A percentile compares a stretch with the other conserved stretches of the same genome.
Conservation (phyloP, 2,888 invertebrate species). For the Drosophila ezoana region DNA sequence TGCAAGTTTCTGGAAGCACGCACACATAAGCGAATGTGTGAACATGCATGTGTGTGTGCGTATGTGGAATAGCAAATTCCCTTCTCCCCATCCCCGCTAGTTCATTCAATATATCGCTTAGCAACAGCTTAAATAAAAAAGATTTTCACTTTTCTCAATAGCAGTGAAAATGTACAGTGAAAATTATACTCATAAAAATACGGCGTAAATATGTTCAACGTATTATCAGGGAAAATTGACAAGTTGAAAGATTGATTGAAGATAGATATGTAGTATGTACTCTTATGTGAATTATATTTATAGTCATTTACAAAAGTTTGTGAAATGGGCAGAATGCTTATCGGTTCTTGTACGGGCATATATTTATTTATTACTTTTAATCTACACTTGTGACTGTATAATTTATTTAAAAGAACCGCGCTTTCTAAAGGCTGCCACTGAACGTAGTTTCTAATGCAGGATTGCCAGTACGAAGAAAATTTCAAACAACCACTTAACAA, state of each 20-base stretch:
- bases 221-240: not conserved
- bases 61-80: constrained; percentile 48
- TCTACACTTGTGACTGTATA: not conserved
- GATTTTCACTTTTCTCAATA: constrained; percentile 3
- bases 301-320: not conserved
- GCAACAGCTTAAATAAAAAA: constrained; percentile 42
- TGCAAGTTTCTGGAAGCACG: constrained; percentile 58
- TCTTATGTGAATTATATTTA: not conserved
- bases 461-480: not conserved
- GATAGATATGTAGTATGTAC: not conserved
- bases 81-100: constrained; percentile 16
- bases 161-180: not conserved
- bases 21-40: constrained; percentile 6
- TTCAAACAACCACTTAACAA: not conserved
- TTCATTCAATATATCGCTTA: constrained; percentile 45
- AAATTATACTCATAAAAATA: not conserved
- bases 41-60: constrained; percentile 17
- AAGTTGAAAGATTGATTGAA: too few relatives aligned
- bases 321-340: not conserved
- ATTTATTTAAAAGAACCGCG: constrained; percentile 18
- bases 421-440: constrained; percentile 3
- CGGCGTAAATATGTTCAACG: too few relatives aligned
- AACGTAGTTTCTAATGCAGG: not conserved
- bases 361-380: not conserved
- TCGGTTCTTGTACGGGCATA: not conserved